These are phyloP conservation scores for Furcifer pardalis DNA, from an alignment of 2,797 vertebrate genomes.

Conservation along the genomic window DNA sequence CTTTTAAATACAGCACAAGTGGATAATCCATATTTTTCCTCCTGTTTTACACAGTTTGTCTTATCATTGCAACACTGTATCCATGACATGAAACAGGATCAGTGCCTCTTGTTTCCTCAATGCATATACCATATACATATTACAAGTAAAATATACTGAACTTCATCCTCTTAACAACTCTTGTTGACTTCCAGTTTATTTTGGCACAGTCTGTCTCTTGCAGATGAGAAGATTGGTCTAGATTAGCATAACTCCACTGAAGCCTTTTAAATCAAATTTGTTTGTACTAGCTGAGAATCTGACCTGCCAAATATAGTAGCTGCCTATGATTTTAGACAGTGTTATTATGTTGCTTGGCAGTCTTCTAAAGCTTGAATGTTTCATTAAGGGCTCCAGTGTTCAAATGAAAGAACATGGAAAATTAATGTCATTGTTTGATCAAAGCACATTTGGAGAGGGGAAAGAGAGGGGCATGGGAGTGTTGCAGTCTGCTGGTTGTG, in stretches of 20 bases:
- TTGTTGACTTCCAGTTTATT: slow-evolving; percentile 26
- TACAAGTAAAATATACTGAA: slow-evolving; percentile 30
- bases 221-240: slow-evolving; percentile 33
- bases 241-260: slow-evolving; percentile 23
- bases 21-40: slow-evolving; percentile 36
- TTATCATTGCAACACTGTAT: slow-evolving; percentile 11
- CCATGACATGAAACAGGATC: neutral
- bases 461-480: neutral
- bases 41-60: slow-evolving; percentile 28
- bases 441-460: neutral
- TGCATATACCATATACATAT: slow-evolving; percentile 44
- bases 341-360: slow-evolving; percentile 25
- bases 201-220: slow-evolving; percentile 6
- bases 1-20: slow-evolving; percentile 41
- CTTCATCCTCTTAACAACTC: slow-evolving; percentile 36
- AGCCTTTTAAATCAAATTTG: slow-evolving; percentile 23
- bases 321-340: slow-evolving; percentile 5
- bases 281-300: slow-evolving; percentile 24
- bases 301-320: slow-evolving; percentile 26
- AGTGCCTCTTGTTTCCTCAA: slow-evolving; percentile 20
- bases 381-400: neutral
- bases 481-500: neutral
- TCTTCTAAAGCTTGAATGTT: slow-evolving; percentile 1
- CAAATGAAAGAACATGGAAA: slow-evolving; percentile 14
- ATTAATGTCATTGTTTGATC: slow-evolving; percentile 12